phyloP scores from a whole-genome alignment of 2,888 invertebrate genomes.

The Hedychridium roseum region DNA sequence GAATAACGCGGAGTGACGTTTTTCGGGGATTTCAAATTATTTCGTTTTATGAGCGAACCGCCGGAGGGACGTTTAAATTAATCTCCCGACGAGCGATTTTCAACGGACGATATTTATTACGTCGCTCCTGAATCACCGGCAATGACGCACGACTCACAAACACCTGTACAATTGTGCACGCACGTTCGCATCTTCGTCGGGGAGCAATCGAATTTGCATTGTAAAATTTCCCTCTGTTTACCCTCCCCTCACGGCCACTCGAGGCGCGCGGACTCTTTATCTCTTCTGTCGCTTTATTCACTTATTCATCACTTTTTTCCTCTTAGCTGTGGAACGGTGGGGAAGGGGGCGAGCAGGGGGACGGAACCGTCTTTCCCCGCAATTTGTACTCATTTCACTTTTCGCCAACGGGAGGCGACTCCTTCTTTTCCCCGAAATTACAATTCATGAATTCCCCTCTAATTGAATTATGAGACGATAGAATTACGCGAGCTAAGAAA shows the following conservation, averaged over 20 bases:
- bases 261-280: background rate
- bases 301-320: slow-evolving; percentile 14
- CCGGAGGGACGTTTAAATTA: too few species aligned
- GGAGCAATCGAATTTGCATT: slow-evolving; percentile 37
- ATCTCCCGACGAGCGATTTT: too few species aligned
- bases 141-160: background rate
- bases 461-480: slow-evolving; percentile 9
- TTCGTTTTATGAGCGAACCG: too few species aligned
- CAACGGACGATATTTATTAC: slow-evolving; percentile 8
- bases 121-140: slow-evolving; percentile 2
- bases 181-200: slow-evolving; percentile 4
- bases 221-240: slow-evolving; percentile 33
- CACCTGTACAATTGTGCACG: background rate
- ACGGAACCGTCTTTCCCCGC: slow-evolving; percentile 10
- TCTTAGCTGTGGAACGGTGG: slow-evolving; percentile 8
- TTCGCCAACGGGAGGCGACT: slow-evolving; percentile 1
- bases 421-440: slow-evolving; percentile 9
- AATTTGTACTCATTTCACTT: slow-evolving; percentile 27
- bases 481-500: too few species aligned
- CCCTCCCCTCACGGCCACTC: slow-evolving; percentile 9
- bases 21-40: too few species aligned
- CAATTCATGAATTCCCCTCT: slow-evolving; percentile 11
- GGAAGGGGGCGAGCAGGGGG: slow-evolving; percentile 5
- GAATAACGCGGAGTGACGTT: too few species aligned
- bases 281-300: slow-evolving; percentile 12